Evolutionary conservation across 1,140 invertebrate genomes (phyloP).

Genomic region (Teleopsis dalmanni): DNA sequence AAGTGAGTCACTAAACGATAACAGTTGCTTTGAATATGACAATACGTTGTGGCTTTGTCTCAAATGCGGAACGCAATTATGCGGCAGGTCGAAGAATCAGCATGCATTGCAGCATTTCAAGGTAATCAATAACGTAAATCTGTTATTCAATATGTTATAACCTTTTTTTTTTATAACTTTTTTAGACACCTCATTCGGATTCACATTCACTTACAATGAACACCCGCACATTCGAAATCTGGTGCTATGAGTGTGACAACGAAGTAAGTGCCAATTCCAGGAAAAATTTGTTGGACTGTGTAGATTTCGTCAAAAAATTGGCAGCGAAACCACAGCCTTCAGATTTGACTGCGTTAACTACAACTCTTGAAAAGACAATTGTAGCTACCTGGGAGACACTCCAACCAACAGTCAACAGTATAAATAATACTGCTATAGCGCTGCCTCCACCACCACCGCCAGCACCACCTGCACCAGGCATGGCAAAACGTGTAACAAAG

Average conservation of each 20-base stretch:
- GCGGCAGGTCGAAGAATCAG: constrained; percentile 59
- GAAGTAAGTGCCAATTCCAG: constrained; percentile 51
- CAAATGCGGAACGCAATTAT: constrained; percentile 66
- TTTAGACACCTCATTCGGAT: constrained; percentile 61
- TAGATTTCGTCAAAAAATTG: constrained; percentile 56
- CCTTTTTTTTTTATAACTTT: constrained; percentile 1
- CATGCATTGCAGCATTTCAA: constrained; percentile 73
- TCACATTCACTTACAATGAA: constrained; percentile 67
- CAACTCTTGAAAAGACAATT: constrained; percentile 25
- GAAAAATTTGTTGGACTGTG: constrained; percentile 57
- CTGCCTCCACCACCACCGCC: not conserved
- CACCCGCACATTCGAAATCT: constrained; percentile 62
- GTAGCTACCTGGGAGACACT: constrained; percentile 19
- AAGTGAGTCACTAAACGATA: not conserved
- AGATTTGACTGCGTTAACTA: constrained; percentile 5
- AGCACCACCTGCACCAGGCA: constrained; percentile 22
- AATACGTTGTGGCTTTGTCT: constrained; percentile 60
- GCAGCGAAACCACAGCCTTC: constrained; percentile 28
- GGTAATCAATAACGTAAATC: constrained; percentile 18
- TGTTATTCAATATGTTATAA: not conserved
- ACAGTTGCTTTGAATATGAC: constrained; percentile 51
- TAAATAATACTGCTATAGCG: constrained; percentile 6
- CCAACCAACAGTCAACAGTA: constrained; percentile 19
- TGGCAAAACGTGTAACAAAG: constrained; percentile 25
- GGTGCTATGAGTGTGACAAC: constrained; percentile 64